These are phyloP conservation scores for Tachypleus tridentatus DNA, from an alignment of 1,140 invertebrate species.

Conservation along the genomic window DNA sequence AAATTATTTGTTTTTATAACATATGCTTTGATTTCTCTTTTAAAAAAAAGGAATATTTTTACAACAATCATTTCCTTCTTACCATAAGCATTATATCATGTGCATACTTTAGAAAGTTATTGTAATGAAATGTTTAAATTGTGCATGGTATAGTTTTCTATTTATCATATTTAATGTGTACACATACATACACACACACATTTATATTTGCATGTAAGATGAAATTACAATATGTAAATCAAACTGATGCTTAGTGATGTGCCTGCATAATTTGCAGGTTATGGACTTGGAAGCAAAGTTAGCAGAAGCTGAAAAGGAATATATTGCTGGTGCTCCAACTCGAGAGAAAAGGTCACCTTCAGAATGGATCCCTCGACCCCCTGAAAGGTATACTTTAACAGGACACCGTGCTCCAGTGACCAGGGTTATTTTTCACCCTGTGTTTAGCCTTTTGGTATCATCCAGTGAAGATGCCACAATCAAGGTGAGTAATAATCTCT, in stretches of 20 bases:
- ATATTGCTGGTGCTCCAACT: constrained; percentile 73
- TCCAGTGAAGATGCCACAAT: constrained; percentile 97
- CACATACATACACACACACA: too few relatives aligned
- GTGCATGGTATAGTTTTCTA: too few relatives aligned
- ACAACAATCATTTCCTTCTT: too few relatives aligned
- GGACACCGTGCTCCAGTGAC: constrained; percentile 86
- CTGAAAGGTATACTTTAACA: constrained; percentile 66
- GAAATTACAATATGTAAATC: not conserved
- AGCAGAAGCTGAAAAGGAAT: constrained; percentile 92
- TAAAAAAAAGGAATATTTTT: too few relatives aligned
- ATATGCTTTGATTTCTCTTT: too few relatives aligned
- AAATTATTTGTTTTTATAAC: too few relatives aligned
- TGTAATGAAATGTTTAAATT: too few relatives aligned
- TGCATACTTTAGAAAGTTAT: too few relatives aligned
- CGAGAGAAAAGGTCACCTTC: constrained; percentile 82
- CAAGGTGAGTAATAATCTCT: constrained; percentile 42
- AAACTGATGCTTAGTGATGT: not conserved
- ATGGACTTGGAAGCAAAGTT: constrained; percentile 96
- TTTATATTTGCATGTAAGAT: not conserved
- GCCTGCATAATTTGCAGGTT: constrained; percentile 46
- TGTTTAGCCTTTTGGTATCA: constrained; percentile 89
- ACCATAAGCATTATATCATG: too few relatives aligned
- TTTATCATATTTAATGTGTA: too few relatives aligned
- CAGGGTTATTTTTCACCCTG: constrained; percentile 89
- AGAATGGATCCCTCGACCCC: constrained; percentile 97